Evolutionary conservation across 2,113 vertebrate species (phyloP), one percentile per base, ranked within the genome.

Genomic region (Cryptomyrus ogoouensis): DNA sequence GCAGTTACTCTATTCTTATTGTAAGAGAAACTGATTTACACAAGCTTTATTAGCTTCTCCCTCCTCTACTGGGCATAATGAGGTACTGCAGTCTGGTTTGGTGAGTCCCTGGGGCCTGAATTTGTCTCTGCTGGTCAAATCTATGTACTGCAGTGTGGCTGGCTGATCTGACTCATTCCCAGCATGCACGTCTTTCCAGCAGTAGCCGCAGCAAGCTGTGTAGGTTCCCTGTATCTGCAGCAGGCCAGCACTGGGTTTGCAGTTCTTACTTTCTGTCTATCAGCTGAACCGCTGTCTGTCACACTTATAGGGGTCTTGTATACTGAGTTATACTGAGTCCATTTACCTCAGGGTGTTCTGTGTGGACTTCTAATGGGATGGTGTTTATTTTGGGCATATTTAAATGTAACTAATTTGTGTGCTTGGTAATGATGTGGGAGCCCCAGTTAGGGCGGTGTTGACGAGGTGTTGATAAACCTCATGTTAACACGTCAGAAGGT

Each of bases 381-480:
- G 94, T 95, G 95, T 96, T 95, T 96, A 94, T 95, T 95, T 96
- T 95, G 95, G 93, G 94, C 94, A 92, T 94, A 94, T 94, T 94
- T 94, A 94, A 95, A 96, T 96, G 35, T 95, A 95, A 93, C 91
- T 96, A 95, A 96, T 95, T 96, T 92, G 93, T 96, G 95, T 96
- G 95, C 95, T 96, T 94, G 94, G 94, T 96, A 96, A 95, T 95
- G 95, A 96, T 94, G 94, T 94, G 94, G 94, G 94, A 95, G 94
- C 94, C 93, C 91, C 95, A 96, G 96, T 96, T 96, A 95, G 94
- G 93, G 91, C 94, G 94, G 93, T 94, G 95, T 95, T 95, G 95
- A 96, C 93, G 94, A 93, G 95, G 95, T 93, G 92, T 94, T 96
- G 96, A 96, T 96, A 94, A 95, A 95, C 94, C 95, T 95, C 95